Evolutionary conservation across 2,113 vertebrate species (phyloP).

Genomic region (Scartelaos histophorus): DNA sequence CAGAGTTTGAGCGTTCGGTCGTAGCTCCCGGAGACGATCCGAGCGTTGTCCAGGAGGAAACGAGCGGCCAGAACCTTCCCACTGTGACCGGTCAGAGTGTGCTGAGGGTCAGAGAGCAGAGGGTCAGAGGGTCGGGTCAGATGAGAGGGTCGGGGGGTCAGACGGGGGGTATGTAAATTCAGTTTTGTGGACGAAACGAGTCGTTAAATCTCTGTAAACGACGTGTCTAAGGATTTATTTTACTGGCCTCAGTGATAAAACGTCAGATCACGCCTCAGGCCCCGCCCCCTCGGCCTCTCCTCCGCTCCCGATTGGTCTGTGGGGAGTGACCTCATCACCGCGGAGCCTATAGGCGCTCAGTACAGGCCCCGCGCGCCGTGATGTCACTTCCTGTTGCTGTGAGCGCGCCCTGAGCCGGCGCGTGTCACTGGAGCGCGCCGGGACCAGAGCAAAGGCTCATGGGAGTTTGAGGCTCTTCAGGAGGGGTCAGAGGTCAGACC

Average conservation of each 20-base stretch:
- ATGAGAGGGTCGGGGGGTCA: too few relatives aligned
- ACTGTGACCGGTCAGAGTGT: conserved; percentile 95
- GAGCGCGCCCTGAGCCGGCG: conserved; percentile 58
- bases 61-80: conserved; percentile 96
- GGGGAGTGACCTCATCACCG: conserved; percentile 27
- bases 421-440: conserved; percentile 65
- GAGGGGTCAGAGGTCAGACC: conserved; percentile 66
- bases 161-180: too few relatives aligned
- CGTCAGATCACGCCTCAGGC: conserved; percentile 31
- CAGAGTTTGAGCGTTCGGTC: conserved; percentile 97
- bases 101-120: conserved; percentile 70
- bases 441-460: conserved; percentile 46
- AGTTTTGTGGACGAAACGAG: too few relatives aligned
- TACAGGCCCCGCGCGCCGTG: conserved; percentile 30
- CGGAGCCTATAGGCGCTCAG: conserved; percentile 30
- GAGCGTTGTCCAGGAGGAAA: conserved; percentile 93
- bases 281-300: conserved; percentile 31
- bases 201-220: too few relatives aligned
- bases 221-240: not conserved
- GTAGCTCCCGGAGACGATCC: conserved; percentile 96
- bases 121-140: too few relatives aligned
- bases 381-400: conserved; percentile 54
- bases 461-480: conserved; percentile 42
- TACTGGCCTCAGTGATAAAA: not conserved
- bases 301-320: conserved; percentile 56